phyloP scores from a whole-genome alignment of 1,140 invertebrate genomes.

The Sitophilus oryzae region DNA sequence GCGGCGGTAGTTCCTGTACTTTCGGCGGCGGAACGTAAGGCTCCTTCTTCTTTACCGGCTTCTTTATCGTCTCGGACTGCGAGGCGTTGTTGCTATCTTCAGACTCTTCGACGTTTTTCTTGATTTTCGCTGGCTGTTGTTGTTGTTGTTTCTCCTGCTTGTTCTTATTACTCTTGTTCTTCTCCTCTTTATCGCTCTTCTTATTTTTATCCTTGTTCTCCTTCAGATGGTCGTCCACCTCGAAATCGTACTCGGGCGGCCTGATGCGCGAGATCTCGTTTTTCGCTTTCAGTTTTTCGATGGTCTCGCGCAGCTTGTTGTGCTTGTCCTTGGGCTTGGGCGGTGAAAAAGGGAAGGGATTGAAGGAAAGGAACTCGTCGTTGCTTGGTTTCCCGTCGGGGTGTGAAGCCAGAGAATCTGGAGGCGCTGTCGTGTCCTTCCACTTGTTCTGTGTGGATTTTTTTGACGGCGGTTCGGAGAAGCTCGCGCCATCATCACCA shows the following conservation, averaged over 20 bases:
- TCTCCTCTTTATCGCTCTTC: slow-evolving; percentile 29
- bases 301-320: slow-evolving; percentile 53
- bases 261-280: slow-evolving; percentile 47
- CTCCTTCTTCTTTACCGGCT: slow-evolving; percentile 18
- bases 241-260: slow-evolving; percentile 23
- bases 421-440: not conserved
- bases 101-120: not conserved
- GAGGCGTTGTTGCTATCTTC: not conserved
- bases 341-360: slow-evolving; percentile 22
- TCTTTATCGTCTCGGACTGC: slow-evolving; percentile 4
- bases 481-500: too few species aligned
- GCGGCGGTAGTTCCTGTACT: not conserved
- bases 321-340: slow-evolving; percentile 54
- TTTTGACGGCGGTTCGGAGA: slow-evolving; percentile 5
- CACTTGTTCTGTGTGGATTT: not conserved
- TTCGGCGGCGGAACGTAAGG: not conserved
- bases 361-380: slow-evolving; percentile 6
- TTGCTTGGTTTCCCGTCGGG: slow-evolving; percentile 5
- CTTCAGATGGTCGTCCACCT: slow-evolving; percentile 30
- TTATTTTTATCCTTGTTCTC: slow-evolving; percentile 37
- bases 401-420: not conserved
- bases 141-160: not conserved
- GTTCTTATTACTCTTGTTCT: slow-evolving; percentile 28
- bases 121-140: not conserved
- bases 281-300: slow-evolving; percentile 60